Evolutionary conservation across 2,888 invertebrate species (phyloP).

Genomic region (Ditula angustiorana): DNA sequence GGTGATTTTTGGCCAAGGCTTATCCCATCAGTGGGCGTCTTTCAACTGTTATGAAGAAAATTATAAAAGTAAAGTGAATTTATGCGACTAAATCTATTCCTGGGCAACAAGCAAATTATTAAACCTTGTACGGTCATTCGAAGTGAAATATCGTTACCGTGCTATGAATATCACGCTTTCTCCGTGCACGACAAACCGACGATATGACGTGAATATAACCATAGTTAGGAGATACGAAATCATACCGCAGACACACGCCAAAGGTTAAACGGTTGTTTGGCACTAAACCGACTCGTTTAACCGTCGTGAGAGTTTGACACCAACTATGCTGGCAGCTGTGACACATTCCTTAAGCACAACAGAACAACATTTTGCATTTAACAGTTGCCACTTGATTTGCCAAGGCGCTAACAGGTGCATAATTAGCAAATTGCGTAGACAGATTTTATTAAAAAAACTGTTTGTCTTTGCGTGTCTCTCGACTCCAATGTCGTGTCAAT

Average conservation of each 20-base stretch:
- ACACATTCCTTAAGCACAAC: constrained; percentile 8
- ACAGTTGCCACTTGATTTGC: no score
- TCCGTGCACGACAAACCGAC: constrained; percentile 25
- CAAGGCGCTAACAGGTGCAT: no score
- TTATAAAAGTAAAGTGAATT: constrained; percentile 1
- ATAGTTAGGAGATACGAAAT: constrained; percentile 13
- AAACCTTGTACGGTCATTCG: constrained; percentile 7
- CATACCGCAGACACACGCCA: constrained; percentile 32
- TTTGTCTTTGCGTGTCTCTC: no score
- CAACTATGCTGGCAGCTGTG: constrained; percentile 7
- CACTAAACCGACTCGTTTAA: constrained; percentile 57
- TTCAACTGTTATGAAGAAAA: neutral
- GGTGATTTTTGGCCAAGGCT: no score
- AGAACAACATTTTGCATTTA: neutral
- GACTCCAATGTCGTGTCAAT: no score
- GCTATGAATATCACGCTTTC: constrained; percentile 33
- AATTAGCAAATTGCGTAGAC: no score
- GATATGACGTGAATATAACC: neutral
- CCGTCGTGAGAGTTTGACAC: constrained; percentile 44
- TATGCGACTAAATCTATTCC: constrained; percentile 1
- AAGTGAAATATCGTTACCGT: constrained; percentile 25
- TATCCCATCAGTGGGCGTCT: no score
- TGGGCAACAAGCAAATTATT: neutral
- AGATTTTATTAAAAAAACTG: no score
- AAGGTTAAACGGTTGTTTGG: constrained; percentile 59